Percentiles rank a stretch among this genome's conserved stretches.
These are phyloP conservation scores for Perodicticus potto DNA, from an alignment of 2,797 vertebrate species.

Conservation along the genomic window DNA sequence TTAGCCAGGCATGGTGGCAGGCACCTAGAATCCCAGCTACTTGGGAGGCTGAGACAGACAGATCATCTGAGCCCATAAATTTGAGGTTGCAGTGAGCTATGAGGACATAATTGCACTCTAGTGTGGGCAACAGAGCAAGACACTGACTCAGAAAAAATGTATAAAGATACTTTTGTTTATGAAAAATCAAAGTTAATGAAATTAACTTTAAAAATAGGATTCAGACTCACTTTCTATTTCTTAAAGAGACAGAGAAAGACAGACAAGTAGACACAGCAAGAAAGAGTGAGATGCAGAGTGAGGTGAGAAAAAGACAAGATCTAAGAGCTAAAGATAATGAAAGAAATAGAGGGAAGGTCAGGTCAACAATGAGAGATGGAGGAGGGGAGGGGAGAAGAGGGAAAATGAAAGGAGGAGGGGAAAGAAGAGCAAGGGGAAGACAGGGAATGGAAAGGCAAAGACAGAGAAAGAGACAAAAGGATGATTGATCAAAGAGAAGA, in stretches of 20 bases:
- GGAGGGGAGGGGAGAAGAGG: background rate
- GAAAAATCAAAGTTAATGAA: conserved; percentile 38
- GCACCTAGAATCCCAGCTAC: no score
- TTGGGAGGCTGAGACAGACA: no score
- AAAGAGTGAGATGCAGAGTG: background rate
- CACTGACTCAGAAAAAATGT: background rate
- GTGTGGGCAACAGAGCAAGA: no score
- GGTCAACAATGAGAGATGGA: background rate
- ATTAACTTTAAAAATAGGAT: background rate
- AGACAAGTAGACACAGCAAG: conserved; percentile 16
- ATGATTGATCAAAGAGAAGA: background rate
- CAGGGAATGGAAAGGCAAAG: background rate
- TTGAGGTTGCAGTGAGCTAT: no score
- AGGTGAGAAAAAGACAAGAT: background rate
- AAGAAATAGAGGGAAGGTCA: background rate
- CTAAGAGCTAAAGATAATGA: background rate
- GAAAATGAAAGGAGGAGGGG: no score
- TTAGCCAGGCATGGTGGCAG: no score
- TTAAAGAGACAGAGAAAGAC: conserved; percentile 4
- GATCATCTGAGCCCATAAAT: no score
- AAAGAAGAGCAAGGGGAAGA: background rate
- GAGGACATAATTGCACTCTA: no score
- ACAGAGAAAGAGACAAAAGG: background rate
- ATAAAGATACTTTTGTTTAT: background rate
- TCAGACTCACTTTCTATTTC: conserved; percentile 17